A percentile compares a stretch with the other conserved stretches of the same genome.
Conservation (phyloP, 2,797 vertebrate genomes). For the Todus mexicanus region DNA sequence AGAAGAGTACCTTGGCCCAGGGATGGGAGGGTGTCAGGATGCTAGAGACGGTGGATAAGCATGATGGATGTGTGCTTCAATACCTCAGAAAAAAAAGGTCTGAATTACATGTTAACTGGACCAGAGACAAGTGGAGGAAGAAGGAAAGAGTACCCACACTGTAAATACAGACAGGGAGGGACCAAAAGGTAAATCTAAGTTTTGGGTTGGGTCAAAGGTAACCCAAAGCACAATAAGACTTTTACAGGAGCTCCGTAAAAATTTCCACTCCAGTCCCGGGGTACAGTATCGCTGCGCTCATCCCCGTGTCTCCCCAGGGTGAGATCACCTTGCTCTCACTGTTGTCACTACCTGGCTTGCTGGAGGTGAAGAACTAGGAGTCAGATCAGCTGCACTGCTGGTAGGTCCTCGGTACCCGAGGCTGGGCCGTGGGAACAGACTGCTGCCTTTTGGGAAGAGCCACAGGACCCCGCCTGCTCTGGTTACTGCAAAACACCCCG, state of each 20-base stretch:
- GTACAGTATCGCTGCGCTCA: neutral
- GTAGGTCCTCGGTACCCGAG: accelerated
- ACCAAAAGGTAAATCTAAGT: neutral
- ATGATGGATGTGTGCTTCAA: neutral
- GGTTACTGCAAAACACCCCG: neutral
- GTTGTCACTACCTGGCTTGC: neutral
- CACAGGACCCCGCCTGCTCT: neutral
- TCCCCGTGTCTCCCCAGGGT: accelerated
- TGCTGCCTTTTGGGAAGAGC: neutral
- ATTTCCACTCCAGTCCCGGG: neutral
- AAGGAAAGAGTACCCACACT: neutral
- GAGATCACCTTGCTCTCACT: neutral
- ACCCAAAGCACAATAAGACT: neutral
- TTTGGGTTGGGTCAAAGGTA: neutral
- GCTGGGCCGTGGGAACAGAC: accelerated
- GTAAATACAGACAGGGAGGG: neutral
- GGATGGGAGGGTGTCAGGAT: neutral
- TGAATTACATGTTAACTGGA: neutral
- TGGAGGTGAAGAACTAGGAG: accelerated
- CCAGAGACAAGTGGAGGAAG: neutral
- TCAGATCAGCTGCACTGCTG: neutral
- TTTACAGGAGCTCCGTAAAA: neutral
- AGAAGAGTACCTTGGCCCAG: neutral
- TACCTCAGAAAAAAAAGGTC: neutral
- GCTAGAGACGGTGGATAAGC: neutral